Conservation (phyloP, 2,113 vertebrate genomes). For the Psilopsiagon aurifrons region DNA sequence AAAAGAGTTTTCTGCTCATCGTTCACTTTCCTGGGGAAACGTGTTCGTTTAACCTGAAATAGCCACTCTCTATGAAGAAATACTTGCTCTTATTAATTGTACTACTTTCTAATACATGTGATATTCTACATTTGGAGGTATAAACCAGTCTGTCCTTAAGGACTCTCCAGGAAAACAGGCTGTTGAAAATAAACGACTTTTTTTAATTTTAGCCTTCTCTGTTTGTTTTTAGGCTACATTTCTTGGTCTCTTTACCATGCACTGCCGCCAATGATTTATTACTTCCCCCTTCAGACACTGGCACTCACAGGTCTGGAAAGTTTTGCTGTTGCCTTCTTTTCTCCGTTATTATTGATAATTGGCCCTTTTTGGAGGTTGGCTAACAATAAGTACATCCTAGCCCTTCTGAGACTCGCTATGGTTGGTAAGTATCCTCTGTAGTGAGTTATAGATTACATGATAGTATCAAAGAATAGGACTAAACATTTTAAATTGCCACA, state of each 20-base stretch:
- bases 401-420: constrained; percentile 60
- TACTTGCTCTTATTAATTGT: not conserved
- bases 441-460: not conserved
- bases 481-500: not conserved
- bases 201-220: too few species aligned
- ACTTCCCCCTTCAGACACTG: constrained; percentile 78
- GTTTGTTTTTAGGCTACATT: constrained; percentile 65
- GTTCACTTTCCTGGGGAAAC: not conserved
- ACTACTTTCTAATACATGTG: not conserved
- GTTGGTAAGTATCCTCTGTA: constrained; percentile 53
- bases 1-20: not conserved
- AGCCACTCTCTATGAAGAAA: not conserved
- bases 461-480: not conserved
- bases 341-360: constrained; percentile 59
- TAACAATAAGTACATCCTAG: constrained; percentile 61
- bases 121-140: not conserved
- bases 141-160: not conserved
- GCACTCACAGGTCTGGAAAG: constrained; percentile 73
- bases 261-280: constrained; percentile 74
- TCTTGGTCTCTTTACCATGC: constrained; percentile 78
- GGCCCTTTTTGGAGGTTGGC: constrained; percentile 67
- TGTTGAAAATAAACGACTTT: not conserved
- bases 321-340: constrained; percentile 63
- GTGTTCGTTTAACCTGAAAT: not conserved
- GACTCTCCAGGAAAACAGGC: not conserved